A percentile compares a stretch with the other conserved stretches of the same genome.
phyloP scores from a whole-genome alignment of 2,113 vertebrate species.

The Rhinolophus sinicus region DNA sequence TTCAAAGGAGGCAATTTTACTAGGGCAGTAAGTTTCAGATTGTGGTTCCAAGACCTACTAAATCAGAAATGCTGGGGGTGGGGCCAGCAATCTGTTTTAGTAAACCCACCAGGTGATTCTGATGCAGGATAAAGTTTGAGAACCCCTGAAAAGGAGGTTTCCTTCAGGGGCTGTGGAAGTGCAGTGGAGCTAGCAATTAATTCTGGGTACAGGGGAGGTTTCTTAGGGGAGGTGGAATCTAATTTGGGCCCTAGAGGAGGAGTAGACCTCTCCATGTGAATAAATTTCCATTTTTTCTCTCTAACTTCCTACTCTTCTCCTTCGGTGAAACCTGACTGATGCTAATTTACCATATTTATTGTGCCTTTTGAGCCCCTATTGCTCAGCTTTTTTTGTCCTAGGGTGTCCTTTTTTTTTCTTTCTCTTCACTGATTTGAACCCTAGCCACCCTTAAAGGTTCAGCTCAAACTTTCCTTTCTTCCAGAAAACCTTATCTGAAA shows the following conservation, averaged over 20 bases:
- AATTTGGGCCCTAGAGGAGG: neutral
- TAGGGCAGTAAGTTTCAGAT: neutral
- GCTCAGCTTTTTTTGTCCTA: constrained; percentile 2
- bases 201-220: neutral
- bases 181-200: neutral
- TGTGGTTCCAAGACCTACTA: neutral
- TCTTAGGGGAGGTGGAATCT: neutral
- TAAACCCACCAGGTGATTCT: neutral
- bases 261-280: neutral
- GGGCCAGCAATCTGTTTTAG: neutral
- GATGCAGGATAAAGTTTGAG: neutral
- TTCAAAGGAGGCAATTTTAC: neutral
- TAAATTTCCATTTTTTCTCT: neutral
- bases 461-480: neutral
- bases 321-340: neutral
- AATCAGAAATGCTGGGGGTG: neutral
- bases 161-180: neutral
- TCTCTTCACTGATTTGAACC: neutral
- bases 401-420: neutral
- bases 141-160: neutral
- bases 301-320: neutral
- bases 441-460: neutral
- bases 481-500: neutral
- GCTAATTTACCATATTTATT: neutral
- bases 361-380: neutral